These are phyloP conservation scores for Parauchenoglanis ngamensis DNA, from an alignment of 2,797 vertebrate species.

Conservation along the genomic window DNA sequence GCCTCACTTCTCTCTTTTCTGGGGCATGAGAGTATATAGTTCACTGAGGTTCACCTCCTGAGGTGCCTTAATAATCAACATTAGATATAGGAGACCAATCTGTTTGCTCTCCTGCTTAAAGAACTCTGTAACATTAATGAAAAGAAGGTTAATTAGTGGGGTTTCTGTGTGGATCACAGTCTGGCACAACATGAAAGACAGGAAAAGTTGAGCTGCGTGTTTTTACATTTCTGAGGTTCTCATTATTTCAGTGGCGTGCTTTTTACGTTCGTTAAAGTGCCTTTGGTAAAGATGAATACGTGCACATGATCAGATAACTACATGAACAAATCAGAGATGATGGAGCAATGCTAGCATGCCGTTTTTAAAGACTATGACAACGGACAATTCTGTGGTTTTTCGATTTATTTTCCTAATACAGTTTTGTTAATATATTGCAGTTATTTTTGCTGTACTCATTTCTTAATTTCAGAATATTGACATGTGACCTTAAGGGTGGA, in stretches of 20 bases:
- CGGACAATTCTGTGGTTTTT: conserved; percentile 78
- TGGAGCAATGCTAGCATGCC: conserved; percentile 60
- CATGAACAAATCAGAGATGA: conserved; percentile 62
- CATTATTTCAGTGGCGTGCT: conserved; percentile 65
- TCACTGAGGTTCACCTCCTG: conserved; percentile 45
- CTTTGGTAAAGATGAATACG: conserved; percentile 78
- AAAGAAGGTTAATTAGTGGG: conserved; percentile 33
- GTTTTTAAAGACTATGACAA: conserved; percentile 66
- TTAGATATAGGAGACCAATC: conserved; percentile 14
- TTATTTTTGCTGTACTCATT: conserved; percentile 69
- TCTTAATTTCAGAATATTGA: conserved; percentile 69
- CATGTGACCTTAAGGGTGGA: conserved; percentile 19
- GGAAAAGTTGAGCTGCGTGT: conserved; percentile 49
- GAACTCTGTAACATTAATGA: conserved; percentile 9
- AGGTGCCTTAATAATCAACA: conserved; percentile 42
- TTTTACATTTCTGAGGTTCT: conserved; percentile 51
- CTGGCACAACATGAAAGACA: conserved; percentile 48
- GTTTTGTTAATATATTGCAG: conserved; percentile 38
- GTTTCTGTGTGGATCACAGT: conserved; percentile 81
- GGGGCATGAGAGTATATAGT: conserved; percentile 14
- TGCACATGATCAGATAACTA: conserved; percentile 65
- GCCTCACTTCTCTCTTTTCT: conserved; percentile 1
- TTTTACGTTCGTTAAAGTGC: conserved; percentile 80
- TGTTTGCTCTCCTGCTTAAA: conserved; percentile 11
- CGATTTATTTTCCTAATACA: conserved; percentile 61